Conservation (phyloP, 2,888 invertebrate genomes). For the Eugnorisma glareosa region DNA sequence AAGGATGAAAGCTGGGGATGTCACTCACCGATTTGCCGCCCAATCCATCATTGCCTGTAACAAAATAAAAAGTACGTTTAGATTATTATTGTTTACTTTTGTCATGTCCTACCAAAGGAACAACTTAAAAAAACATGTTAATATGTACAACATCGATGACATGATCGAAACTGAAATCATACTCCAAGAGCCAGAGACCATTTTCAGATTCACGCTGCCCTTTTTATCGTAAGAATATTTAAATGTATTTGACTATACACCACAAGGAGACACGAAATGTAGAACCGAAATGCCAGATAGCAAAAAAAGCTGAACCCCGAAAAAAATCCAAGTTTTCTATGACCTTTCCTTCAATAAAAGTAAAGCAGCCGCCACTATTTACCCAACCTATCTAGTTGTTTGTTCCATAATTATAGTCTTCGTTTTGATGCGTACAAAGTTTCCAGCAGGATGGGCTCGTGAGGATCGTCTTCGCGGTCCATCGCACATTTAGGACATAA, state of each 20-base stretch:
- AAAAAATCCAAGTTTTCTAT: background rate
- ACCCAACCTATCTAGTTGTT: conserved; percentile 22
- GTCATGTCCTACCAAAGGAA: background rate
- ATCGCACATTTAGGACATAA: conserved; percentile 54
- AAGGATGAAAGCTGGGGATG: background rate
- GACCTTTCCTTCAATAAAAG: conserved; percentile 20
- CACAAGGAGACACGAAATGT: background rate
- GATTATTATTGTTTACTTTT: conserved; percentile 2
- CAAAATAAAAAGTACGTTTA: conserved; percentile 48
- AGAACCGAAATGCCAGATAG: background rate
- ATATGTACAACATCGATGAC: background rate
- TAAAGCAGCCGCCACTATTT: conserved; percentile 19
- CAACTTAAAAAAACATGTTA: background rate
- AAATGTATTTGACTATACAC: background rate
- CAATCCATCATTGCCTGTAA: conserved; percentile 66
- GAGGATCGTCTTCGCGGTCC: conserved; percentile 43
- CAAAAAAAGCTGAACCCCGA: background rate
- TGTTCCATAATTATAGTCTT: conserved; percentile 47
- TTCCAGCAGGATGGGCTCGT: conserved; percentile 58
- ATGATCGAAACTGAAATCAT: background rate
- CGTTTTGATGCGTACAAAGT: conserved; percentile 58
- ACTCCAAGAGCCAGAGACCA: no score
- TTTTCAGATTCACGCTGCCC: background rate
- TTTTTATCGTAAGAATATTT: background rate
- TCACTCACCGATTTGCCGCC: conserved; percentile 67